Evolutionary conservation across 2,113 vertebrate species (phyloP), one percentile per base, ranked within the genome.

Genomic region (Podarcis raffonei): DNA sequence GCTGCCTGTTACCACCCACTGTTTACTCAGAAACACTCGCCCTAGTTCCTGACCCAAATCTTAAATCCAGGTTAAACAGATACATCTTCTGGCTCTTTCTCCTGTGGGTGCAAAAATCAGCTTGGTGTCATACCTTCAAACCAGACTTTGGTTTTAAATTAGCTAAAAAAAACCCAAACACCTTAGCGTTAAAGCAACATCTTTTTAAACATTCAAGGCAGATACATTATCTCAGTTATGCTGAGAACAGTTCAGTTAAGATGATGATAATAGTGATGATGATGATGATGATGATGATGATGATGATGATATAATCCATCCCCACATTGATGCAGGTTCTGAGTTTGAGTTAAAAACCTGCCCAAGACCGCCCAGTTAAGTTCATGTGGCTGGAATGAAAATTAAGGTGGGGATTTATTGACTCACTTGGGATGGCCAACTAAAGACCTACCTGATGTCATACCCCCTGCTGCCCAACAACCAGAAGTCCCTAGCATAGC

Each of bases 1-100:
- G 94, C 90, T 92, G 94, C 91, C 94, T 92, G 42, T 95, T 95
- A 94, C 93, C 94, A 94, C 95, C 90, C 91, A 90, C 93, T 94
- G 94, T 92, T 90, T 90, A 39, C 87, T 91, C 85, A 94, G 90
- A 94, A 94, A 93, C 78, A 94, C 83, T 89, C 71, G 0, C 81
- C 86, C 88, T 71, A 84, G 68, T 91, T 92, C 93, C 87, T 96
- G 94, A 95, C 95, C 95, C 93, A 93, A 90, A 92, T 96, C 92
- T 92, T 94, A 94, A 92, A 90, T 37, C 93, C 93, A 93, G 93
- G 93, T 95, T 94, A 94, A 94, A 94, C 72, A 92, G 88, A 88
- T 59, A 72, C 83, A 84, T 95, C 87, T 95, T 94, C 77, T 84
- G 83, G 9, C 87, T 91, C 90, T 77, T 91, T 94, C 81, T 22